Conservation (phyloP, 2,113 vertebrate genomes). For the Parus major region DNA sequence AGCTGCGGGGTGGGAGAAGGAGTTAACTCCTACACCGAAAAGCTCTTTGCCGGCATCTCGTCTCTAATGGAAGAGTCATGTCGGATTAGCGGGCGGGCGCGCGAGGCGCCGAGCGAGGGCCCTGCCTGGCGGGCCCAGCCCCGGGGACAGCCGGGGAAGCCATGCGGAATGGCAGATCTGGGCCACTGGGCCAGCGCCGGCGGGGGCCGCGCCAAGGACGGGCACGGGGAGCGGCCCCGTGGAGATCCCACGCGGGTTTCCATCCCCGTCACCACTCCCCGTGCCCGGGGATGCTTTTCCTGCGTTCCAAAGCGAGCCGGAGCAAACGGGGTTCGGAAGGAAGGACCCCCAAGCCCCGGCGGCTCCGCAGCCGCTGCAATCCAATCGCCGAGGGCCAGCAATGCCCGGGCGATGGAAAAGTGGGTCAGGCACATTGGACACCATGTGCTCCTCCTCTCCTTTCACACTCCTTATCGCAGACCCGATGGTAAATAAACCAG, state of each 20-base stretch:
- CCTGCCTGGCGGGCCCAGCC: constrained; percentile 11
- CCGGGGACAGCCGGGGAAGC: constrained; percentile 1
- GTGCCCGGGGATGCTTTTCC: background rate
- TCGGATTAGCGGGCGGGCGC: constrained; percentile 43
- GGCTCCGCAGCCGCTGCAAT: background rate
- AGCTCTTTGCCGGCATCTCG: constrained; percentile 43
- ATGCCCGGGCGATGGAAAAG: background rate
- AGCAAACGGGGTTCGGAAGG: rapidly evolving
- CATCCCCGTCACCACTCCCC: rapidly evolving
- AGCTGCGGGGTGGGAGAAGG: background rate
- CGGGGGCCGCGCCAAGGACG: background rate
- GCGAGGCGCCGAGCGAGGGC: background rate
- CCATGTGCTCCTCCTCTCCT: constrained; percentile 38
- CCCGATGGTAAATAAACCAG: constrained; percentile 55
- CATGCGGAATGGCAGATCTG: constrained; percentile 72
- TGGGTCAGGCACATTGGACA: constrained; percentile 63
- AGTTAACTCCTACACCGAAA: constrained; percentile 46
- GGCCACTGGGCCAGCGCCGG: constrained; percentile 63
- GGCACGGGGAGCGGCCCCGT: rapidly evolving
- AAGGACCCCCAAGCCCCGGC: background rate
- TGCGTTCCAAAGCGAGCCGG: rapidly evolving
- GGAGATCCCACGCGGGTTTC: rapidly evolving
- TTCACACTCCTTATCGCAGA: constrained; percentile 42
- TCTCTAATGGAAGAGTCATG: constrained; percentile 72
- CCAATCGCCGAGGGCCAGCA: background rate